Evolutionary conservation across 2,888 invertebrate species (phyloP), one percentile per base, ranked within the genome.

Genomic region (Drosophila maculinotata): DNA sequence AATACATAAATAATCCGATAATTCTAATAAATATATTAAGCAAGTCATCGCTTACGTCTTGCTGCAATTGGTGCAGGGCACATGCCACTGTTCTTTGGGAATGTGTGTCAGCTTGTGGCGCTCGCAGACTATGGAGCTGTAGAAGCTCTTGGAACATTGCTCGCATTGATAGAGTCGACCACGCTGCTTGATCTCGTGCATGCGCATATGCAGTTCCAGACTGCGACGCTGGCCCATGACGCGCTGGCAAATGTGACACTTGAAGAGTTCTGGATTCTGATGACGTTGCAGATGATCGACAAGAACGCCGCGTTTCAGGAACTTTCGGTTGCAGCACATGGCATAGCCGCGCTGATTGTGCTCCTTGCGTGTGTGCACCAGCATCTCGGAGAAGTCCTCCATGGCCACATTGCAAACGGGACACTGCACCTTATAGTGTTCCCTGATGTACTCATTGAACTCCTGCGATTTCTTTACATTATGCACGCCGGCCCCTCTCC

Each of bases 231-330:
- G 83, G 2, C 85, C 81, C 70, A 90, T 77, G 0, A 86, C 87
- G 25, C 90, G 89, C 1, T 69, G 64, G 48, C 90, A 90, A 9
- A 84, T 76, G 5, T 79, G 68, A 15, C 90, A 90, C 59, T 90
- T 90, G 20, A 91, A 91, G 9, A 89, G 80, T 3, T 90, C 87
- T 0, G 91, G 91, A 53, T 91, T 82, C 41, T 87, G 70, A 66
- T 91, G 91, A 0, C 85, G 80, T 1, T 84, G 79, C 42, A 91
- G 69, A 49, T 91, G 91, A 49, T 91, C 91, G 0, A 90, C 86
- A 3, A 91, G 84, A 0, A 86, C 62, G 0, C 89, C 86, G 0
- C 90, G 85, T 47, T 89, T 89, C 9, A 73, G 79, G 9, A 89
- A 90, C 66, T 91, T 91, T 5, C 84, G 88, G 12, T 85, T 84